Base-by-base conservation (phyloP, 2,888 invertebrate species). In the Perithous albicinctus region DNA sequence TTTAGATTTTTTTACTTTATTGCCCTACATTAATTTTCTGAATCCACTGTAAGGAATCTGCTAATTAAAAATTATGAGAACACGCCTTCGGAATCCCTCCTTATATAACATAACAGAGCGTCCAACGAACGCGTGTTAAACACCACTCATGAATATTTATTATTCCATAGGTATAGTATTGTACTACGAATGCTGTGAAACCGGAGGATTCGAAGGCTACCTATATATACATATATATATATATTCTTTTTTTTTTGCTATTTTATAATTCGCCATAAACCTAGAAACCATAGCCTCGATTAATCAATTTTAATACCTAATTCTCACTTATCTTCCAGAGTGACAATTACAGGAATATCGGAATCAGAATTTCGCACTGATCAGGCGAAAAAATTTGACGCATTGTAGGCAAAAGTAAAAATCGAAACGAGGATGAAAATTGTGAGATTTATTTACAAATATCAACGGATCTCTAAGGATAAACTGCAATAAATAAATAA, bases 141-240 rank as follows among this genome's bases (percentile, higher is more conserved):
- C 41, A 32, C 56, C 23, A 15, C 77, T 63, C 5, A 69, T 76
- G 59, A 69, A 69, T 69, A 77, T 77, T 69, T 61, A 63, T 8
- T 4, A 6, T 41, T 61, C 41, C 46, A 26, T 56, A 77, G 69
- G 8, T 20, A 69, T 38, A 32, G 26, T 43, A 56, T 75, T 75
- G 56, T 35, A 56, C 32, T 29, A 41, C 54, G n/a, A 32, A 29
- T 48, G 26, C 26, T 35, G 66, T 7, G 10, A 18, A 18, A 29
- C 69, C 32, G 4, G n/a, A 29, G 48, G 46, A 26, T 23, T 23
- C 20, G 59, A 67, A 59, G 46, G 41, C 23, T 51, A 23, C 10
- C 10, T 20, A 48, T 23, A 51, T 10, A 12, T 10, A 20, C 10
- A 51, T 23, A n/a, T n/a, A n/a, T n/a, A n/a, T n/a, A n/a, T n/a